Base-by-base conservation (phyloP, 1,140 invertebrate genomes). In the Mya arenaria region DNA sequence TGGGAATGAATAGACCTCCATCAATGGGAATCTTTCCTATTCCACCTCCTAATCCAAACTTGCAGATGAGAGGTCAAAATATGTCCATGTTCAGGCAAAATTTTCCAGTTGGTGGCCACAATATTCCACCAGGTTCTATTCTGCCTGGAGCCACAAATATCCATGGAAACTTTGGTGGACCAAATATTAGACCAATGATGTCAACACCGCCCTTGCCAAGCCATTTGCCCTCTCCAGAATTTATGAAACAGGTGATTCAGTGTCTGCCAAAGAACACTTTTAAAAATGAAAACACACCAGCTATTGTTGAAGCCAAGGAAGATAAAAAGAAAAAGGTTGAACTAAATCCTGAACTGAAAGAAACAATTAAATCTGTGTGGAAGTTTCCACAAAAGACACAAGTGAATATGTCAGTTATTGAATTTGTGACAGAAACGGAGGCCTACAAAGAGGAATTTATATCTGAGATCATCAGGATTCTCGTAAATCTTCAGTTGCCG, bases 401-500 rank as follows among this genome's bases (percentile, higher is more conserved):
- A 15, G n/a, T 80, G 0, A 80, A 71, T 62, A 80, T 80, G 77
- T 69, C 77, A 60, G 55, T 80, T 1, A 80, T 80, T 28, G 65
- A 80, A 23, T 80, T 80, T 80, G 77, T 80, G 1, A 80, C 77
- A n/a, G 77, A 80, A 34, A 80, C 77, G 23, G 66, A 60, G 58
- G 66, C 77, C 4, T 80, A 69, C 36, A 80, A 80, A 37, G 77
- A 80, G 37, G 77, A 80, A 44, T 62, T 80, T 19, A 71, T 80
- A n/a, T 65, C 77, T 55, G 77, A 80, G 36, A 71, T 80, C 60
- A 37, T 80, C 44, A 69, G 23, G 48, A 80, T 80, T 37, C 48
- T 80, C 17, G 55, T 80, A 19, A 80, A 65, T 56, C 39, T 80
- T 58, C 36, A 80, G 48, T 39, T 80, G 17, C 77, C 77, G 23